phyloP scores from a whole-genome alignment of 2,888 invertebrate species.

The Aleiodes leptofemur region DNA sequence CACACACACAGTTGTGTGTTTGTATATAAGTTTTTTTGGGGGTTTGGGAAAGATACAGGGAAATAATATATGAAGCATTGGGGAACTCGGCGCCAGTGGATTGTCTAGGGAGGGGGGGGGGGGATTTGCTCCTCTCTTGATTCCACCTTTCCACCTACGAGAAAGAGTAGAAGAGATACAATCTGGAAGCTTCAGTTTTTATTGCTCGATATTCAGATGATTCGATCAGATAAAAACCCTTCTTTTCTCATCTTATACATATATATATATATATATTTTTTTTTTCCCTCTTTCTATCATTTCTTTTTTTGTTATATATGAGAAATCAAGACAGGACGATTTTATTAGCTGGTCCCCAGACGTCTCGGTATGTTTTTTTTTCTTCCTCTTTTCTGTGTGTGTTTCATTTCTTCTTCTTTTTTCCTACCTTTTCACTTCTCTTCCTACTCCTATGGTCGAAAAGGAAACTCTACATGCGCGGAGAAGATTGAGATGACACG shows the following conservation, averaged over 20 bases:
- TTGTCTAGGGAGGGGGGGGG: constrained; percentile 55
- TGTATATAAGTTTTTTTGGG: constrained; percentile 24
- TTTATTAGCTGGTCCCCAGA: constrained; percentile 57
- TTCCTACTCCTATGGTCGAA: constrained; percentile 24
- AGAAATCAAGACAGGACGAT: constrained; percentile 57
- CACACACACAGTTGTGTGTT: background rate
- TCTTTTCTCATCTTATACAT: constrained; percentile 44
- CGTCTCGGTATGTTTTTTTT: constrained; percentile 41
- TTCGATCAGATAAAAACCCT: constrained; percentile 70
- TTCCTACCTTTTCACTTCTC: constrained; percentile 39
- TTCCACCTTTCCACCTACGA: constrained; percentile 31
- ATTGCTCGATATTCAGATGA: constrained; percentile 74
- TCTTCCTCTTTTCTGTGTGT: background rate
- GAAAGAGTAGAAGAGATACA: constrained; percentile 60
- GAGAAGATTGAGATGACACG: constrained; percentile 60
- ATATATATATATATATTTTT: constrained; percentile 17
- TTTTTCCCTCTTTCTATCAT: constrained; percentile 34
- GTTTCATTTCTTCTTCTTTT: constrained; percentile 6
- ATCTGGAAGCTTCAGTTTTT: constrained; percentile 69
- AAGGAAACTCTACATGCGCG: constrained; percentile 34
- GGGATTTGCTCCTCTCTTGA: constrained; percentile 14
- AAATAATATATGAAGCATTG: constrained; percentile 57
- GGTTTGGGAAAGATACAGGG: constrained; percentile 42
- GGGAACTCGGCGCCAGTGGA: constrained; percentile 54
- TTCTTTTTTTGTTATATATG: constrained; percentile 41